Percentiles rank a stretch among this genome's conserved stretches.
Evolutionary conservation across 2,888 invertebrate species (phyloP).

Genomic region (Dermolepida albohirtum): DNA sequence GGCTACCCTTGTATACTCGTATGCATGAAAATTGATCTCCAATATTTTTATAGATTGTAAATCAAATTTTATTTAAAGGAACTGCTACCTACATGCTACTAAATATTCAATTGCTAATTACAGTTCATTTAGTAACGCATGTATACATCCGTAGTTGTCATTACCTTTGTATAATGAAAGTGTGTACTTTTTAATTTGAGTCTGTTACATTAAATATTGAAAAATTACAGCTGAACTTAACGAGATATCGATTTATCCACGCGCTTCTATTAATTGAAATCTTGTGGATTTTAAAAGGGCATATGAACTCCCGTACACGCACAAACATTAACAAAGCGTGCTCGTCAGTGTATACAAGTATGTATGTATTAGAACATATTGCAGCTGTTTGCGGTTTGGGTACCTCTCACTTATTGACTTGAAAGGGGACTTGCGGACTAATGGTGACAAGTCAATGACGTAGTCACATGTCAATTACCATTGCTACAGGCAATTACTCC

Average conservation of each 20-base stretch:
- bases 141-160: constrained; percentile 3
- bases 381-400: constrained; percentile 34
- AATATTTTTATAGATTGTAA: too few relatives aligned
- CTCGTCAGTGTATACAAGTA: constrained; percentile 9
- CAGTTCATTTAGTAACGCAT: too few relatives aligned
- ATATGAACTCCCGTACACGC: not conserved
- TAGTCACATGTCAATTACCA: constrained; percentile 63
- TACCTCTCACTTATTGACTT: constrained; percentile 21
- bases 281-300: constrained; percentile 21
- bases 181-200: constrained; percentile 14
- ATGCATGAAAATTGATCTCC: too few relatives aligned
- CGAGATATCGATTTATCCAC: constrained; percentile 30
- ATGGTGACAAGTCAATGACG: constrained; percentile 58
- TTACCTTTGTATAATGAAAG: not conserved
- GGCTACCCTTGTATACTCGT: too few relatives aligned
- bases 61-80: too few relatives aligned
- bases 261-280: constrained; percentile 24
- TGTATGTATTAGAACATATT: constrained; percentile 28
- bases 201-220: constrained; percentile 16
- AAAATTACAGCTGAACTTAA: not conserved
- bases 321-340: not conserved
- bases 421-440: constrained; percentile 26
- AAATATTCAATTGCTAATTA: too few relatives aligned
- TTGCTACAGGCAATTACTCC: constrained; percentile 61
- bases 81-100: too few relatives aligned